Percentiles rank a stretch among this genome's conserved stretches.
Conservation (phyloP, 2,888 invertebrate genomes). For the Branchellion lobata region DNA sequence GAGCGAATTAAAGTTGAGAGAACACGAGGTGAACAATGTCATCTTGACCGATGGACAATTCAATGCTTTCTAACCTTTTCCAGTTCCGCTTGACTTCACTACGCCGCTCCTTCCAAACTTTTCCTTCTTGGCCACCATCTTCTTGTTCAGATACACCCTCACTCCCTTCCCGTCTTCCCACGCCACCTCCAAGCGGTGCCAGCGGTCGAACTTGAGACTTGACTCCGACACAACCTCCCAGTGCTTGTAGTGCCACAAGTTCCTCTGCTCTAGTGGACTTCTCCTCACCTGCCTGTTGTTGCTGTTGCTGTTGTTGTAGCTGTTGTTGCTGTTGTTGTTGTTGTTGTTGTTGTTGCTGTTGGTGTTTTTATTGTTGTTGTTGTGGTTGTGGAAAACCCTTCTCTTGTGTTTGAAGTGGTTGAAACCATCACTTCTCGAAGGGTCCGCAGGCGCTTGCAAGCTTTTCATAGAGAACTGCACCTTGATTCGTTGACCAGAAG, state of each 20-base stretch:
- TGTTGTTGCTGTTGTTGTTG: not conserved
- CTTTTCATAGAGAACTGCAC: constrained; percentile 1
- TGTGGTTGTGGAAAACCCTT: not conserved
- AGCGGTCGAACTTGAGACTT: constrained; percentile 53
- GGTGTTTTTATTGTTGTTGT: not conserved
- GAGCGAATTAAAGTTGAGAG: no score
- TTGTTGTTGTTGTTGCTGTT: not conserved
- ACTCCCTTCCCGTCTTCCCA: constrained; percentile 58
- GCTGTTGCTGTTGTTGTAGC: not conserved
- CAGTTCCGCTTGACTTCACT: not conserved
- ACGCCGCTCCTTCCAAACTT: not conserved
- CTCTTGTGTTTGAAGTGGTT: no score
- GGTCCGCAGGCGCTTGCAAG: constrained; percentile 11
- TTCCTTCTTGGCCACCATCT: not conserved
- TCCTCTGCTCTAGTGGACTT: no score
- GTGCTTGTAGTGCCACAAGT: not conserved
- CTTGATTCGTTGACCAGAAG: not conserved
- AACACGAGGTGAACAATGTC: no score
- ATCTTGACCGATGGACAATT: not conserved
- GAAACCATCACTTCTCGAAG: constrained; percentile 55
- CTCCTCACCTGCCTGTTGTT: no score
- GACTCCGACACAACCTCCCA: constrained; percentile 21
- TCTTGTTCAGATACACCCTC: constrained; percentile 55
- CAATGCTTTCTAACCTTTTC: not conserved
- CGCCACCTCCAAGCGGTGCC: constrained; percentile 58